Percentiles rank a stretch among this genome's conserved stretches.
These are phyloP conservation scores for Rhimphoctona megacephalus DNA, from an alignment of 2,888 invertebrate species.

Conservation along the genomic window DNA sequence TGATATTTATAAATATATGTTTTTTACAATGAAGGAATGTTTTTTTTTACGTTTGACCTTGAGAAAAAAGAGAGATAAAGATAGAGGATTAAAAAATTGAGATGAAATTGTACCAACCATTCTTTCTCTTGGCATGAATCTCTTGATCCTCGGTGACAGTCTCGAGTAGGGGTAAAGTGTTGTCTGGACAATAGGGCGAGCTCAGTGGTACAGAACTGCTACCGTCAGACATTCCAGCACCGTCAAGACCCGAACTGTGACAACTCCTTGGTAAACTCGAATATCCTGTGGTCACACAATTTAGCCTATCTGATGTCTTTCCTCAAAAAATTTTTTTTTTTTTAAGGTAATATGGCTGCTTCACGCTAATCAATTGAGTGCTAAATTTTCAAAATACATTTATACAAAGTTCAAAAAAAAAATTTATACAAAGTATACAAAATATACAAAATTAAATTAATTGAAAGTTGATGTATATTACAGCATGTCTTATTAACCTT, in stretches of 20 bases:
- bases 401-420: too few species aligned
- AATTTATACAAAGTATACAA: too few species aligned
- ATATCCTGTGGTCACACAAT: constrained; percentile 87
- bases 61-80: constrained; percentile 12
- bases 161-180: constrained; percentile 87
- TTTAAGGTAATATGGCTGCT: too few species aligned
- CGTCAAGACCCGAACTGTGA: constrained; percentile 86
- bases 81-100: constrained; percentile 25
- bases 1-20: not conserved
- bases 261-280: constrained; percentile 94
- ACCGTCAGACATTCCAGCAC: constrained; percentile 85
- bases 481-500: too few species aligned
- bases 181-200: constrained; percentile 87
- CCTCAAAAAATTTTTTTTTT: not conserved
- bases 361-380: too few species aligned
- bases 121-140: constrained; percentile 83
- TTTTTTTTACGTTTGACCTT: constrained; percentile 8
- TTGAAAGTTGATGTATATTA: too few species aligned
- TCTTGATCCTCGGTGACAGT: constrained; percentile 90
- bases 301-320: not conserved
- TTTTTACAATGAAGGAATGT: not conserved
- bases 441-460: too few species aligned
- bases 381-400: too few species aligned
- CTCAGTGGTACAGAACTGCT: constrained; percentile 87
- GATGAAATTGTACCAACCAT: constrained; percentile 78